Evolutionary conservation across 64 coral and sea anemone species (phyloP), one percentile per base, ranked within the genome.

Genomic region (Porites lutea): DNA sequence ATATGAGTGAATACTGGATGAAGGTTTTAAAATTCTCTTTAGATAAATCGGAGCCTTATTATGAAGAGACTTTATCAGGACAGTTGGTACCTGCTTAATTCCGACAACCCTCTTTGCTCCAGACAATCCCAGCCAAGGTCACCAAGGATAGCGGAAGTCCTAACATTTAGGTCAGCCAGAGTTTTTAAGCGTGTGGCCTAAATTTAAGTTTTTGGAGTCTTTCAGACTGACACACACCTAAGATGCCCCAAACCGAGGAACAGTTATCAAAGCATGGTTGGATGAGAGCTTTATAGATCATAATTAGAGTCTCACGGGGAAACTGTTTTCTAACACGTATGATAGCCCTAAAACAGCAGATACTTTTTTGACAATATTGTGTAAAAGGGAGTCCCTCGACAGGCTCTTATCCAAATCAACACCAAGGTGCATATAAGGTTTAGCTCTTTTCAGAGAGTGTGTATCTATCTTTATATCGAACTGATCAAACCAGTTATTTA

Each of bases 171-270:
- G 63, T 62, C 65, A 6, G 55, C 37, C 16, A 27, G 52, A 11
- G 66, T 60, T 7, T 78, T 86, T 66, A 92, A 23, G 12, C 72
- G 65, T 66, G 82, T 44, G 37, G 45, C 72, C 75, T 72, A 87
- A 67, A 87, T 78, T 87, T 87, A 45, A 87, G 43, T 78, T 87
- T 92, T 70, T 92, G 82, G 7, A 92, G 90, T 51, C 59, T 75
- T 48, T 23, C 54, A 37, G 49, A 74, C 4, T 60, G 82, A 10
- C 22, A 37, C 20, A 43, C 14, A 49, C 75, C 64, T 50, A 78
- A 46, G 44, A 21, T 79, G 63, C 57, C 79, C 90, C 59, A 87
- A 68, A 92, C 90, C 8, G 74, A 43, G 46, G 61, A 22, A 59
- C 91, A 87, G 45, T 87, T 71, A 70, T 93, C 68, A 87, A 78